phyloP scores from a whole-genome alignment of 2,888 invertebrate species.

The Bedellia somnulentella region DNA sequence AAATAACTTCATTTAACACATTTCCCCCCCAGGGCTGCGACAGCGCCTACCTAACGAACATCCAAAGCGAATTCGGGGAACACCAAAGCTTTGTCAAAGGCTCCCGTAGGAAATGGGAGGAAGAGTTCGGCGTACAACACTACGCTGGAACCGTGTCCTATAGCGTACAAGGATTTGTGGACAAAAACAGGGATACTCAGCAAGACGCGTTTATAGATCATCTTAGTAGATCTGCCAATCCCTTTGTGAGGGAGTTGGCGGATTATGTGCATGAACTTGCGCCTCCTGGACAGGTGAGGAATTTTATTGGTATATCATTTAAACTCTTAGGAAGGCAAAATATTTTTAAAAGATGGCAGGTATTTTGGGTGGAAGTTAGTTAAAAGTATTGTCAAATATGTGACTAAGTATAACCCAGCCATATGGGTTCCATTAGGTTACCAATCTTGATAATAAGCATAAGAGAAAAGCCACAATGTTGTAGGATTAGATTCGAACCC shows the following conservation, averaged over 20 bases:
- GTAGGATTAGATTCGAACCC: no score
- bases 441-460: no score
- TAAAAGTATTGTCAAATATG: no score
- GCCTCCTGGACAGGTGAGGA: constrained; percentile 67
- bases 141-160: constrained; percentile 91
- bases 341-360: no score
- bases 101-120: constrained; percentile 86
- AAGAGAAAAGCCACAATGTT: no score
- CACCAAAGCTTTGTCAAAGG: constrained; percentile 86
- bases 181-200: constrained; percentile 90
- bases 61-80: constrained; percentile 83
- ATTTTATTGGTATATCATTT: no score
- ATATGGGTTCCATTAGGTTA: no score
- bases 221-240: constrained; percentile 79
- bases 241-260: constrained; percentile 77
- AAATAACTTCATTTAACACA: no score
- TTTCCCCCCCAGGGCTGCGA: constrained; percentile 85
- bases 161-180: constrained; percentile 76
- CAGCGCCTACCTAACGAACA: constrained; percentile 82
- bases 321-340: no score
- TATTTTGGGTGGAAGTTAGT: no score
- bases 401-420: no score
- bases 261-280: constrained; percentile 55
- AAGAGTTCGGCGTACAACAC: constrained; percentile 86
- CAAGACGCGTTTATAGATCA: constrained; percentile 92